A percentile compares a stretch with the other conserved stretches of the same genome.
Conservation (phyloP, 2,888 invertebrate species). For the Ferrisia virgata region DNA sequence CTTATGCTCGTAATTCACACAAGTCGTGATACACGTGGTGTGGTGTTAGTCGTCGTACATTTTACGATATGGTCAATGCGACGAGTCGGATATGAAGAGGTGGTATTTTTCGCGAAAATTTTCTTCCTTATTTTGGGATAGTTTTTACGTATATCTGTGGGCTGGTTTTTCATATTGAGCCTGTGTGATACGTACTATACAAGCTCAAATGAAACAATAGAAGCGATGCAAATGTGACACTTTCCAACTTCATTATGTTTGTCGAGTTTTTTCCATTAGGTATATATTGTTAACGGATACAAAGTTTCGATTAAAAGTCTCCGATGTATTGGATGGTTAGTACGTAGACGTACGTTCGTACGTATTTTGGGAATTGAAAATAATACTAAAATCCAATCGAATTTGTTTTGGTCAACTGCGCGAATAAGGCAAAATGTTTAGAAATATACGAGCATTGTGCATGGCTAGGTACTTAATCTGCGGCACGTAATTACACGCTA, state of each 20-base stretch:
- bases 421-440: not conserved
- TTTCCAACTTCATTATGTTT: conserved; percentile 7
- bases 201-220: not conserved
- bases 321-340: conserved; percentile 1
- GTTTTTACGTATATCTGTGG: too few species aligned
- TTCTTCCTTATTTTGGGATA: not conserved
- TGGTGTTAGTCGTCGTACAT: not conserved
- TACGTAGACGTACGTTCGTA: too few species aligned
- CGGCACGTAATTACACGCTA: not conserved
- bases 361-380: conserved; percentile 31
- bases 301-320: not conserved
- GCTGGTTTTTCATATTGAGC: not conserved
- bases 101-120: not conserved
- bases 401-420: conserved; percentile 19
- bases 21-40: not conserved
- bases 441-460: not conserved
- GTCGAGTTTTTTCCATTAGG: conserved; percentile 15
- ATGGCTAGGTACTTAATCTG: not conserved
- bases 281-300: conserved; percentile 23
- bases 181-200: not conserved
- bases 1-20: too few species aligned
- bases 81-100: not conserved
- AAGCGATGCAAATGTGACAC: not conserved
- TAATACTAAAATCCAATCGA: conserved; percentile 20
- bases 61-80: not conserved